These are phyloP conservation scores for Orchestes rusci DNA, from an alignment of 2,888 invertebrate genomes.

Conservation along the genomic window DNA sequence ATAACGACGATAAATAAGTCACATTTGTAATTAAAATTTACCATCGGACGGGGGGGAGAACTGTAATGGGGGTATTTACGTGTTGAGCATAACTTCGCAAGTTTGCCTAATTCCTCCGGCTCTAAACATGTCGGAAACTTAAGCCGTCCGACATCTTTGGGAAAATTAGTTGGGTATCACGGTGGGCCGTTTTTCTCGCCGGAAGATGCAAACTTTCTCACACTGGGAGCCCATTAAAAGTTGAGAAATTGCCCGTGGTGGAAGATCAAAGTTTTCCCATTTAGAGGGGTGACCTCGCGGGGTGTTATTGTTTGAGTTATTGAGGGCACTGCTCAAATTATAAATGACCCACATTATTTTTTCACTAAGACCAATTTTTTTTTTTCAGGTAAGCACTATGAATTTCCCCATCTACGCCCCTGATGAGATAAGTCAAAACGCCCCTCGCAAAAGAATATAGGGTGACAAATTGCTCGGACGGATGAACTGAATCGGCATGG, in stretches of 20 bases:
- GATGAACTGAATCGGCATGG: conserved; percentile 2
- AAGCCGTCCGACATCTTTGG: conserved; percentile 41
- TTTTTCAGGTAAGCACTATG: no score
- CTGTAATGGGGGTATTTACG: conserved; percentile 41
- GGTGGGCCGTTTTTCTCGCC: conserved; percentile 18
- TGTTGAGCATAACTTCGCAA: conserved; percentile 46
- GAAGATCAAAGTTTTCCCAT: conserved; percentile 15
- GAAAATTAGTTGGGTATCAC: conserved; percentile 35
- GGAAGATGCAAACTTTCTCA: conserved; percentile 19
- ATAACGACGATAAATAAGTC: no score
- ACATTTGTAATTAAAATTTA: conserved; percentile 45
- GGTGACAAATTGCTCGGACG: conserved; percentile 43
- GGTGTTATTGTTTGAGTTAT: no score
- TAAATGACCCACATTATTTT: no score
- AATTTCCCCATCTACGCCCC: no score
- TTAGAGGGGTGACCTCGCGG: conserved; percentile 8
- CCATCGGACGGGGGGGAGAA: conserved; percentile 41
- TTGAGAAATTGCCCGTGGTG: conserved; percentile 17
- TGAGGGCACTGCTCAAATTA: no score
- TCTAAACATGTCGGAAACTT: conserved; percentile 44
- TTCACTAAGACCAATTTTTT: no score
- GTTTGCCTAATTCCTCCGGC: conserved; percentile 43
- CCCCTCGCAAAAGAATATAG: no score
- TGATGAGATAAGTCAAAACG: no score
- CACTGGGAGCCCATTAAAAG: conserved; percentile 19